Conservation (phyloP, 1,140 invertebrate genomes). For the Linepithema humile region DNA sequence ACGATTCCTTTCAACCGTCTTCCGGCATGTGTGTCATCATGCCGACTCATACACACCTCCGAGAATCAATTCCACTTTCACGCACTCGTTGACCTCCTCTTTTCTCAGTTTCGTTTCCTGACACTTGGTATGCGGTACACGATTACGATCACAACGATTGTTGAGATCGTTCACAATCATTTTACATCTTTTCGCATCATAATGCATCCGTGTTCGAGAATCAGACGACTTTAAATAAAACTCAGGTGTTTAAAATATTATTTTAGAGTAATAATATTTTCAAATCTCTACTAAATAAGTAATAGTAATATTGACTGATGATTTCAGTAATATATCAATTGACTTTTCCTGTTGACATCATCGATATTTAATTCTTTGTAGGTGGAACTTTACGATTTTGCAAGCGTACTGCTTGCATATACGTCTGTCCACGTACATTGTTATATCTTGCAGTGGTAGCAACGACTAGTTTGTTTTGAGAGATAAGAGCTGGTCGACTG, state of each 20-base stretch:
- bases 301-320: not conserved
- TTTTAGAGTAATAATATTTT: not conserved
- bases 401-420: not conserved
- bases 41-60: slow-evolving; percentile 62
- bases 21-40: slow-evolving; percentile 50
- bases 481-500: slow-evolving; percentile 61
- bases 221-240: not conserved
- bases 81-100: slow-evolving; percentile 52
- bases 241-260: not conserved
- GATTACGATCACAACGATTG: not conserved
- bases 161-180: not conserved
- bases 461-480: slow-evolving; percentile 47
- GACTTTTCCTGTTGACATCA: not conserved
- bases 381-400: slow-evolving; percentile 35
- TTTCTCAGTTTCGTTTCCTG: slow-evolving; percentile 20
- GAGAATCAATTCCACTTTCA: slow-evolving; percentile 58
- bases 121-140: not conserved
- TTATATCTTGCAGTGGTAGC: slow-evolving; percentile 18
- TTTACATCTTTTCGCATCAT: not conserved
- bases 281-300: not conserved
- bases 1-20: not conserved
- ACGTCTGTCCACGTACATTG: not conserved
- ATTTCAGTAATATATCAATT: not conserved
- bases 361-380: slow-evolving; percentile 42
- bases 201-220: not conserved